phyloP scores from a whole-genome alignment of 2,888 invertebrate genomes.

The Choristoneura rosaceana region DNA sequence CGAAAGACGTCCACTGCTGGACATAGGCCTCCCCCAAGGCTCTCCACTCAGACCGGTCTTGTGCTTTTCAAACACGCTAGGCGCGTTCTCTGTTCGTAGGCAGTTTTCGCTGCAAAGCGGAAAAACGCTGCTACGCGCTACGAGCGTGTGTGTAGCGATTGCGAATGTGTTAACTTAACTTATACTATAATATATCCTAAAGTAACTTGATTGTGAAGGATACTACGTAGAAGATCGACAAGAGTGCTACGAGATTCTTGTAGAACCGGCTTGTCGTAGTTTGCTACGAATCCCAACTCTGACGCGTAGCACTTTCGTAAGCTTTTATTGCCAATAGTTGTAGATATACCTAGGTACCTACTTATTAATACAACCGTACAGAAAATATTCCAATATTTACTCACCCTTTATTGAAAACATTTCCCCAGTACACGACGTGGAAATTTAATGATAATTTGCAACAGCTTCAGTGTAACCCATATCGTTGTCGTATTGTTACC shows the following conservation, averaged over 20 bases:
- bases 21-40: too few relatives aligned
- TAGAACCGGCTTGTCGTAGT: neutral
- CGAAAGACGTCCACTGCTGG: too few relatives aligned
- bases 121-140: too few relatives aligned
- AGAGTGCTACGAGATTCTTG: neutral
- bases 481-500: neutral
- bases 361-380: neutral
- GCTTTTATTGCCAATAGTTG: neutral
- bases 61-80: too few relatives aligned
- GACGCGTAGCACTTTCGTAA: neutral
- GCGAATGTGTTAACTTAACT: too few relatives aligned
- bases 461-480: neutral
- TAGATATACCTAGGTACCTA: neutral
- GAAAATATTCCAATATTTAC: conserved; percentile 4
- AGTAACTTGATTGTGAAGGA: neutral
- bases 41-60: too few relatives aligned
- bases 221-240: neutral
- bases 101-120: too few relatives aligned
- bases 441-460: neutral
- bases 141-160: too few relatives aligned
- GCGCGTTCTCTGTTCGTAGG: too few relatives aligned
- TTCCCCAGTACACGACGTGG: neutral
- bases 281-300: neutral
- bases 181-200: too few relatives aligned
- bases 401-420: conserved; percentile 1